Conservation (phyloP, 2,888 invertebrate species). For the Parelbella ahira region DNA sequence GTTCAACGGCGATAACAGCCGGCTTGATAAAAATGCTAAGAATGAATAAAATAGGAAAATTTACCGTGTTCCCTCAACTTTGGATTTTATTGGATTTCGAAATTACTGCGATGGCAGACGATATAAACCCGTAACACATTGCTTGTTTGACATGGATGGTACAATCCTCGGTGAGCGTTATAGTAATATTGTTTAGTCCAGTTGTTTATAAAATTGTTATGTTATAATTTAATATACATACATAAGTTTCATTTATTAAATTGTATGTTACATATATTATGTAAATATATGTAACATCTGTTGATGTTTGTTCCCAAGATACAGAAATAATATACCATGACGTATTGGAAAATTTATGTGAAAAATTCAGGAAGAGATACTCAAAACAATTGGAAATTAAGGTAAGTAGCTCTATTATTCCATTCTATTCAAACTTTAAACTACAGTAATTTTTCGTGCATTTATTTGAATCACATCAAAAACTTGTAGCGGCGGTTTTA, state of each 20-base stretch:
- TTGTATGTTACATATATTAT: too few species aligned
- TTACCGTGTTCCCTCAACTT: not conserved
- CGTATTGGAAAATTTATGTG: constrained; percentile 46
- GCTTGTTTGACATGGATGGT: constrained; percentile 61
- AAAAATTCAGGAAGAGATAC: constrained; percentile 46
- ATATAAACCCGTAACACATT: constrained; percentile 48
- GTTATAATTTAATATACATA: too few species aligned
- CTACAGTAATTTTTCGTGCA: not conserved
- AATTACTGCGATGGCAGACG: constrained; percentile 1
- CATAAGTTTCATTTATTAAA: too few species aligned
- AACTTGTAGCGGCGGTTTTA: too few species aligned
- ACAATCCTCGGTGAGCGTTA: constrained; percentile 60
- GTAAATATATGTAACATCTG: too few species aligned
- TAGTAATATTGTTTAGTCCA: too few species aligned
- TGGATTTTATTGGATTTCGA: not conserved
- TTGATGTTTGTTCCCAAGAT: constrained; percentile 44
- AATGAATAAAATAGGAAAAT: constrained; percentile 9
- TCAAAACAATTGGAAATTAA: constrained; percentile 39
- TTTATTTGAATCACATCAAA: too few species aligned
- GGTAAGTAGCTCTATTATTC: constrained; percentile 33
- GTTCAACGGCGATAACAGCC: too few species aligned
- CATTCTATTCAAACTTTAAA: too few species aligned
- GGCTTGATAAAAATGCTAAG: not conserved
- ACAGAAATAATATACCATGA: constrained; percentile 55
- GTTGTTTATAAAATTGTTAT: too few species aligned